Base-by-base conservation (phyloP, 1,140 invertebrate genomes). In the Drosophila santomea region DNA sequence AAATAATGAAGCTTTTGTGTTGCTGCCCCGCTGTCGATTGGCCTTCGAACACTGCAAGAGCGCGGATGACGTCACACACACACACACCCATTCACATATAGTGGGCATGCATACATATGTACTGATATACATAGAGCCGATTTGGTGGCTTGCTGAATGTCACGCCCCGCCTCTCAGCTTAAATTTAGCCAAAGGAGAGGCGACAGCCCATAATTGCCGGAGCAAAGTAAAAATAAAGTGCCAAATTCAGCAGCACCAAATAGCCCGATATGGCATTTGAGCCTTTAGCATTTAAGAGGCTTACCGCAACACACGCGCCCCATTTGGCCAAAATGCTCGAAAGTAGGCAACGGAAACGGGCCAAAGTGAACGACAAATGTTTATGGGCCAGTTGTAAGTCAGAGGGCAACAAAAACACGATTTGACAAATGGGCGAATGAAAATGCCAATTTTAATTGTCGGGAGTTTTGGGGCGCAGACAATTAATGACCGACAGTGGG, bases 271-370 rank as follows among this genome's bases (percentile, higher is more conserved):
- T 14, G 38, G 63, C 51, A 61, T 41, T 36, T 28, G 43, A 51
- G 41, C 51, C 43, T 58, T 48, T 36, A 58, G 66, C 64, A 71
- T 58, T 71, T 71, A 71, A 71, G 67, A 71, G 67, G 64, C 67
- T 71, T 71, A 71, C 64, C 51, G 52, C 64, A 71, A 44, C 67
- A 54, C 67, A 71, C 51, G 67, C 67, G 67, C 66, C 36, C 41
- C 67, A 69, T 71, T 55, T 28, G 44, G 10, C 63, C 17, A 25
- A 41, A 17, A 32, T 10, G 47, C 11, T 14, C 25, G 23, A 79
- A 79, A 73, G 76, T 61, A 78, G 76, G 76, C 76, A 79, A 78
- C 56, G 39, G 35, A 66, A 67, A 73, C 59, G 73, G 73, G 38
- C 73, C 69, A 75, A 66, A 64, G 41, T 56, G 63, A 48, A 57